These are phyloP conservation scores for Cephus rjabovi DNA, from an alignment of 2,888 invertebrate species.

Conservation along the genomic window DNA sequence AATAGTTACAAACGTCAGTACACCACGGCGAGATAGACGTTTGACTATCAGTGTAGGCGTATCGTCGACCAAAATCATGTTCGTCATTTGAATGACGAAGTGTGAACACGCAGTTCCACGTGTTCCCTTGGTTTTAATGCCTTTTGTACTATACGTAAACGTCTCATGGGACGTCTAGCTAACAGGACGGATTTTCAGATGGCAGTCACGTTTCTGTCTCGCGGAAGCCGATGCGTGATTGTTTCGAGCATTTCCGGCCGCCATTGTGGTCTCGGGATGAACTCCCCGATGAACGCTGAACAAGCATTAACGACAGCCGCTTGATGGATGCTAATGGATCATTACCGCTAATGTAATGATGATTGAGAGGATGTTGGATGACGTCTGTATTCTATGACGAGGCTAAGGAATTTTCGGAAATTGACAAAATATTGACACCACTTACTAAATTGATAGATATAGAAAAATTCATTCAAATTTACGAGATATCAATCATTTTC, in stretches of 20 bases:
- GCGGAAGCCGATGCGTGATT: constrained; percentile 44
- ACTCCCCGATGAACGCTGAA: constrained; percentile 42
- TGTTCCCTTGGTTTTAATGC: constrained; percentile 7
- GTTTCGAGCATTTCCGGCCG: constrained; percentile 49
- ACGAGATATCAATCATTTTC: neutral
- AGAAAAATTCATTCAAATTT: neutral
- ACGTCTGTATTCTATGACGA: constrained; percentile 12
- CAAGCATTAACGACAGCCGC: constrained; percentile 54
- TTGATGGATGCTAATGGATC: constrained; percentile 59
- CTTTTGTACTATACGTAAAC: neutral
- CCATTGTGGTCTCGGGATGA: constrained; percentile 38
- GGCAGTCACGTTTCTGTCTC: constrained; percentile 39
- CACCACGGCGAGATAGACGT: constrained; percentile 28
- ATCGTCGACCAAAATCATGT: constrained; percentile 37
- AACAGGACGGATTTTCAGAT: constrained; percentile 25
- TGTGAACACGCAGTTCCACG: constrained; percentile 26
- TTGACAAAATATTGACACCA: neutral
- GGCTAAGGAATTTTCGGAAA: neutral
- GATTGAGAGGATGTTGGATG: constrained; percentile 55
- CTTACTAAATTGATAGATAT: neutral
- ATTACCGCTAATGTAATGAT: constrained; percentile 58
- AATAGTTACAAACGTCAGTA: constrained; percentile 24
- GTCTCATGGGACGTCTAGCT: constrained; percentile 10
- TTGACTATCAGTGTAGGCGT: constrained; percentile 27
- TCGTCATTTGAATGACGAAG: constrained; percentile 43